Base-by-base conservation (phyloP, 2,113 vertebrate species). In the Donacobius atricapilla region DNA sequence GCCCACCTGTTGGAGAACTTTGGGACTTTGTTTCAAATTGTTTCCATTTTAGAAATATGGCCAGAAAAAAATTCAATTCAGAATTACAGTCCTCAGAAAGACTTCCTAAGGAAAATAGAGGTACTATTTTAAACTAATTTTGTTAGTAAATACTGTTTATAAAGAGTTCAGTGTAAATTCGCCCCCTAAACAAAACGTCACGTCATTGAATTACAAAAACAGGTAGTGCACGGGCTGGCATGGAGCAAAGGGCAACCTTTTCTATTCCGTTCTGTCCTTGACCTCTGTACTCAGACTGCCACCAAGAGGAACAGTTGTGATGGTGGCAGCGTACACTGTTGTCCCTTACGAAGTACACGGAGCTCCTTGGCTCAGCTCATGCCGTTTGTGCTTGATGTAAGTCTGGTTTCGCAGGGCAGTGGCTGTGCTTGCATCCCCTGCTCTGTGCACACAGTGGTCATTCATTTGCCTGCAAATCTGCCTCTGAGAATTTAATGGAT, bases 261-360 rank as follows among this genome's bases (percentile, higher is more conserved):
- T 87, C 64, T 51, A 24, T 33, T 90, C 69, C 8, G 1, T 71
- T 75, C 85, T 95, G 88, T 84, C 93, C 94, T 96, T 95, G 94
- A 89, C 93, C 92, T 96, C 80, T 92, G 92, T 94, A 78, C 83
- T 89, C 69, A 86, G 85, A 51, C 54, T 96, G 79, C 88, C 90
- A 86, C 90, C 72, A 86, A 89, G 88, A 84, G 90, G 94, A 93
- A 8, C 56, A 64, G 90, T 28, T 90, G 90, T 87, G 92, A 71
- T 81, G 84, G 83, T 33, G 80, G 61, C 81, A 91, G 72, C 21
- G 51, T 60, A 30, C 72, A 9, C 21, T 72, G 54, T 4, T 51
- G 78, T 70, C 58, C 66, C 79, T 93, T n/a, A 66, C 75, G 66
- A 88, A 77, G 85, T 56, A 71, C 93, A 57, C 3, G 0, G 22